These are phyloP conservation scores for Lepidurus arcticus DNA, from an alignment of 1,140 invertebrate genomes.

Conservation along the genomic window DNA sequence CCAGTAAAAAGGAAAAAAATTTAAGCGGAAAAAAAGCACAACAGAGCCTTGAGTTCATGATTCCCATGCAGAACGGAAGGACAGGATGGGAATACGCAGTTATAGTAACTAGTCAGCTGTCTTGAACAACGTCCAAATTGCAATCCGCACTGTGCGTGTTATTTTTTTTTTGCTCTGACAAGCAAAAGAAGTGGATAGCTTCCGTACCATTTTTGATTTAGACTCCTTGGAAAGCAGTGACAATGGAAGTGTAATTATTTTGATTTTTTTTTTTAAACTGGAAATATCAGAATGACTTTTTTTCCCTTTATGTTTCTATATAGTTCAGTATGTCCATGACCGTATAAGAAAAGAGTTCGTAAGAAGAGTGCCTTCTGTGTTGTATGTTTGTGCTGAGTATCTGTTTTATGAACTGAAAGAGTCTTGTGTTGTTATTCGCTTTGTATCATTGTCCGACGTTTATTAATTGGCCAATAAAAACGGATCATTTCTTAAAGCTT, in stretches of 20 bases:
- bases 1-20: neutral
- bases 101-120: conserved; percentile 15
- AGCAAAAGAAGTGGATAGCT: neutral
- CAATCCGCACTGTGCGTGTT: conserved; percentile 2
- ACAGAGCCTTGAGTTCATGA: neutral
- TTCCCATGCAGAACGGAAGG: neutral
- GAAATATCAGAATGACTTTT: neutral
- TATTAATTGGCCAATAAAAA: conserved; percentile 2
- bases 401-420: neutral
- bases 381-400: neutral
- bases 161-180: neutral
- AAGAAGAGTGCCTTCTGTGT: conserved; percentile 1
- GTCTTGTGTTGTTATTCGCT: conserved; percentile 2
- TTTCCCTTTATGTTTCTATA: neutral
- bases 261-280: neutral
- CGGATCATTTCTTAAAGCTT: neutral
- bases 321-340: neutral
- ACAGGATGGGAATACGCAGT: neutral
- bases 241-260: conserved; percentile 5
- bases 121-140: conserved; percentile 18
- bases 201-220: neutral
- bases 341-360: neutral
- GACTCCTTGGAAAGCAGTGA: neutral
- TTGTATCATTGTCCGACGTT: neutral
- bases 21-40: neutral